phyloP scores from a whole-genome alignment of 2,888 invertebrate genomes.

The Urechis unicinctus region DNA sequence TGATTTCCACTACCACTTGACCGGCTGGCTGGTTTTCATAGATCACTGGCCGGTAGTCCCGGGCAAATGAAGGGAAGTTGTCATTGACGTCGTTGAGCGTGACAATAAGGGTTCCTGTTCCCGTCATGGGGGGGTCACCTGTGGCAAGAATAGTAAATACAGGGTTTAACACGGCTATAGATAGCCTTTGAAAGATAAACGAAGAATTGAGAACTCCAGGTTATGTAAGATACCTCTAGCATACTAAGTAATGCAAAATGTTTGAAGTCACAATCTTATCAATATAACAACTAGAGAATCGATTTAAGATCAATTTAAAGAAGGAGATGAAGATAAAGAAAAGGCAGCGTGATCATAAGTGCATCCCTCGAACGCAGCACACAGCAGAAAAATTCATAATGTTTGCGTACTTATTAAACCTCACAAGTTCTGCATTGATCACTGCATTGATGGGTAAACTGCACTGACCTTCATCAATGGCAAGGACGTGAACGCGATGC shows the following conservation, averaged over 20 bases:
- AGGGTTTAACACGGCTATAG: background rate
- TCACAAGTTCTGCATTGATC: too few species aligned
- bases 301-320: too few species aligned
- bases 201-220: background rate
- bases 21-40: conserved; percentile 22
- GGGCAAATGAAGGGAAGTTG: conserved; percentile 86
- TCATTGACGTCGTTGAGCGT: conserved; percentile 92
- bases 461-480: conserved; percentile 23
- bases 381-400: too few species aligned
- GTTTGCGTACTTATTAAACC: too few species aligned
- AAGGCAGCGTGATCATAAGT: too few species aligned
- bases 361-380: too few species aligned
- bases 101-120: conserved; percentile 92
- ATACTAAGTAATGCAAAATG: too few species aligned
- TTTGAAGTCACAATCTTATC: too few species aligned
- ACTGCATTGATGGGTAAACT: too few species aligned
- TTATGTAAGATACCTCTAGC: too few species aligned
- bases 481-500: conserved; percentile 21
- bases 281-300: too few species aligned
- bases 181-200: background rate
- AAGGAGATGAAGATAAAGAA: too few species aligned
- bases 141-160: background rate
- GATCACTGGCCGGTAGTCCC: conserved; percentile 47
- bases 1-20: conserved; percentile 16
- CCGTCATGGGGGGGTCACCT: conserved; percentile 47